Base-by-base conservation (phyloP, 2,888 invertebrate genomes). In the Buathra laborator region DNA sequence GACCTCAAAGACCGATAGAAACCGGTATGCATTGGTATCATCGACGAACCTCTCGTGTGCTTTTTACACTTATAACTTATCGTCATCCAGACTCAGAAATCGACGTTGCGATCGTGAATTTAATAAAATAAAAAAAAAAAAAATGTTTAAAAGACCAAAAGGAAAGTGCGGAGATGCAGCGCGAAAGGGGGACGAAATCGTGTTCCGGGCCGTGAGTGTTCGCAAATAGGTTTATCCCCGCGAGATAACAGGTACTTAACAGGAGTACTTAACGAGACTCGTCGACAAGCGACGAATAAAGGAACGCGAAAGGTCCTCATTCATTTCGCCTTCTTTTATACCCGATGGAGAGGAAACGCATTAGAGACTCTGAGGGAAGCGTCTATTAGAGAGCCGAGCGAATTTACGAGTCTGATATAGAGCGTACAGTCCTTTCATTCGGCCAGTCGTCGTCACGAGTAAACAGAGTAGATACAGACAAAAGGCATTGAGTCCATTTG, bases 171-270 rank as follows among this genome's bases (percentile, higher is more conserved):
- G 43, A 44, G 24, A 67, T 43, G 19, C n/a, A 75, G 64, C 53
- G 53, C 46, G 14, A 68, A 48, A 46, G 46, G 48, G 19, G 46
- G 62, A 72, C 66, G 48, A 74, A 74, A 79, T 71, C 37, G 24
- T 67, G 43, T 76, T 67, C 64, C 44, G 29, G 53, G 51, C 72
- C 32, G 68, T 67, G 44, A 56, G 51, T 14, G 71, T 62, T 72
- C 51, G 32, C 62, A 56, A 81, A 81, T 81, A 64, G 81, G 37
- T 81, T 81, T 53, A 62, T 78, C 71, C 56, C 78, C 72, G 78
- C 70, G 84, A 84, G 84, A 84, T 84, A 84, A 84, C 81, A 78
- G 81, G 68, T 78, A 84, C 84, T 81, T 66, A 81, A 64, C 64
- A 9, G 29, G 7, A 43, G 68, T 72, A 81, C 74, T 81, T 78